phyloP scores from a whole-genome alignment of 35 echinoderm and acorn worm genomes.

The Lytechinus variegatus region DNA sequence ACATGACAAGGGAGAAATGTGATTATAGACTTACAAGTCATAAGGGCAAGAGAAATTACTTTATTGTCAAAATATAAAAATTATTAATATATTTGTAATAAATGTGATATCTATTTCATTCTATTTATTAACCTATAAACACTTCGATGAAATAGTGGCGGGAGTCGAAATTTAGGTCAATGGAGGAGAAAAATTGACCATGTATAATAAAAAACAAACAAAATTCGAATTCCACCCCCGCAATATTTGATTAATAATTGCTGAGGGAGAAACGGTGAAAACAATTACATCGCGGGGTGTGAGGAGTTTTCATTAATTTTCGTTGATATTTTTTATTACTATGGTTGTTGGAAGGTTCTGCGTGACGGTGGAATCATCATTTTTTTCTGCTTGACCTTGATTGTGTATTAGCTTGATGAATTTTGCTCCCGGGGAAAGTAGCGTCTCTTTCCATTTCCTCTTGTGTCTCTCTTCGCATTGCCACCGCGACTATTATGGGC shows the following conservation, averaged over 20 bases:
- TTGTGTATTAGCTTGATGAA: background rate
- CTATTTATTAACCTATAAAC: too few relatives aligned
- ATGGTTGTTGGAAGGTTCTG: background rate
- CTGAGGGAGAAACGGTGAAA: background rate
- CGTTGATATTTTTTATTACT: background rate
- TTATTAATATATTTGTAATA: too few relatives aligned
- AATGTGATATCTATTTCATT: too few relatives aligned
- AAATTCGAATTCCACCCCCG: background rate
- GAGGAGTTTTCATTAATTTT: background rate
- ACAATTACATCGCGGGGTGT: background rate
- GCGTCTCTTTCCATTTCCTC: background rate
- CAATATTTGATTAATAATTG: background rate
- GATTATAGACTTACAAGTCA: too few relatives aligned
- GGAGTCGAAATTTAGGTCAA: too few relatives aligned
- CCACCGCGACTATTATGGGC: background rate
- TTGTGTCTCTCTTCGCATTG: background rate
- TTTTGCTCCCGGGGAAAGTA: background rate
- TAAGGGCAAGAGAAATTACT: too few relatives aligned
- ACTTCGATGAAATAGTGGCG: too few relatives aligned
- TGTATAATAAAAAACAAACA: too few relatives aligned
- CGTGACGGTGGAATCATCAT: background rate
- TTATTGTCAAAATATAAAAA: too few relatives aligned
- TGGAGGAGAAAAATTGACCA: too few relatives aligned
- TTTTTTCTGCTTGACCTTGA: background rate
- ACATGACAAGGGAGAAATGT: too few relatives aligned